These are phyloP conservation scores for Callyntrura sp. DNA, from an alignment of 2,888 invertebrate genomes.

Conservation along the genomic window DNA sequence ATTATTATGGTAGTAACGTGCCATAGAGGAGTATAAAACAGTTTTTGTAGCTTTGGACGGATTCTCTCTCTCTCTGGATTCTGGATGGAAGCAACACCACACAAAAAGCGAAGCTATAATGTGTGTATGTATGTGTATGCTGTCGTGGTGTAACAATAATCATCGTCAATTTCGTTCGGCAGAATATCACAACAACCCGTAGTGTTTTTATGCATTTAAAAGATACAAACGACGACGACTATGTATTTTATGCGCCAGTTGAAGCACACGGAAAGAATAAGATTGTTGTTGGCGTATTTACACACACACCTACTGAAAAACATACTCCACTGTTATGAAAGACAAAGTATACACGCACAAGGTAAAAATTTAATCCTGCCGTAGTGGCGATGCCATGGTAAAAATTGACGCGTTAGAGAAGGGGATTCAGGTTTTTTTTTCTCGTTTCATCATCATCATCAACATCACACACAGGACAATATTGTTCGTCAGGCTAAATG, in stretches of 20 bases:
- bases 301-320: not conserved
- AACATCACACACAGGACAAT: not conserved
- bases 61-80: not conserved
- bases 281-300: not conserved
- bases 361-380: not conserved
- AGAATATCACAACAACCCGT: too few species aligned
- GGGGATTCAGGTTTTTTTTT: not conserved
- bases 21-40: not conserved
- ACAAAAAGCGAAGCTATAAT: not conserved
- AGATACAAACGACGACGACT: not conserved
- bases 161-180: not conserved
- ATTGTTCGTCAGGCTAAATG: not conserved
- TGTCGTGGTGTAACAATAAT: not conserved
- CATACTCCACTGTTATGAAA: not conserved
- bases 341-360: not conserved
- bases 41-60: not conserved
- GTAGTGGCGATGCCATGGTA: not conserved
- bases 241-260: not conserved
- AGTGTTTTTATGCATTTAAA: not conserved
- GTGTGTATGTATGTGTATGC: not conserved
- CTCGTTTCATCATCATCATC: not conserved
- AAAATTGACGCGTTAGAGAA: not conserved
- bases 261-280: not conserved
- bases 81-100: constrained; percentile 11
- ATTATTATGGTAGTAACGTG: not conserved